Base-by-base conservation (phyloP, 1,140 invertebrate species). In the Trypoxylus dichotomus region DNA sequence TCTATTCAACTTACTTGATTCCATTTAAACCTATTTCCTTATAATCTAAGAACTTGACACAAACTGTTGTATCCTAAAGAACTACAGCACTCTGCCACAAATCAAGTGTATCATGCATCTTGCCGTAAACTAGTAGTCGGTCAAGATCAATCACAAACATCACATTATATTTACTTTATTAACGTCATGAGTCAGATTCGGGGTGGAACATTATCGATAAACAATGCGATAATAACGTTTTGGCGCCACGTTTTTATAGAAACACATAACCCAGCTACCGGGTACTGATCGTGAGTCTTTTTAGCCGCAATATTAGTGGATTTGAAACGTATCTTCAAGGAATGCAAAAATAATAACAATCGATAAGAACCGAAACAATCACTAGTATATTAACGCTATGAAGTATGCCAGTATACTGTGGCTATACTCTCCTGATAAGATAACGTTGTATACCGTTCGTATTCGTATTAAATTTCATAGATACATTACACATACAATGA, bases 1-100 rank as follows among this genome's bases (percentile, higher is more conserved):
- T 19, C 15, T 68, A 68, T 24, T 27, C 8, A 68, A 68, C 60
- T 68, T 68, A 68, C 60, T 68, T 68, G 60, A 68, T 27, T 68
- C 60, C 60, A 68, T 68, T 29, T 58, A 58, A 58, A 58, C 47
- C 27, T 25, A 68, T 24, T 68, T 27, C 47, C 25, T 68, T 24
- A 8, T 29, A 68, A 68, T 58, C 5, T 58, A 8, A 27, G 3
- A 27, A 68, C 60, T n/a, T 8, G 60, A 68, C 24, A 54, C 47
- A 3, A 54, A 54, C 47, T n/a, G 47, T 54, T 54, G 19, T 19
- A 54, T 54, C 19, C 19, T 3, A 54, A 54, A 19, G 6, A 54
- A 54, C 1, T 19, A 54, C 6, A 54, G 19, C 47, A 54, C 47
- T 54, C 19, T 19, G 19, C 15, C 47, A 54, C 47, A 54, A 54